Conservation (phyloP, 1,140 invertebrate genomes). For the Sipha flava region DNA sequence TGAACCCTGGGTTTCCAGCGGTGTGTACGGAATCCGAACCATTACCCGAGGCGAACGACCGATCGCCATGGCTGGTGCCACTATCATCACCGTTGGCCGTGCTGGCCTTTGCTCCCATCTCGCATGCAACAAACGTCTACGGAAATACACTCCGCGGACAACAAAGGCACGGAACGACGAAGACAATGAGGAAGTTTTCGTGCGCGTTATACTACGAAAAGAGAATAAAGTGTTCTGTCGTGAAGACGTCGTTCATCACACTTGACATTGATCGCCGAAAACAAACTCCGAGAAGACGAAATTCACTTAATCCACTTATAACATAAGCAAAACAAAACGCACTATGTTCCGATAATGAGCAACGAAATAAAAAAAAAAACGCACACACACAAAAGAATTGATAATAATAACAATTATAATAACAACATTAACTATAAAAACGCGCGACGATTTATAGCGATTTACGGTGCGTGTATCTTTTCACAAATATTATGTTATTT, state of each 20-base stretch:
- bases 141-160: background rate
- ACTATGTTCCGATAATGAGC: background rate
- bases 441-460: background rate
- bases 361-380: background rate
- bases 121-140: constrained; percentile 24
- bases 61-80: constrained; percentile 60
- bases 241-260: background rate
- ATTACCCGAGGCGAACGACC: constrained; percentile 69
- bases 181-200: background rate
- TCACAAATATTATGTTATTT: background rate
- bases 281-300: background rate
- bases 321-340: background rate
- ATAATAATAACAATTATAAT: background rate
- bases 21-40: constrained; percentile 54
- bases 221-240: background rate
- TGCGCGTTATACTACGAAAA: background rate
- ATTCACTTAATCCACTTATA: too few species aligned
- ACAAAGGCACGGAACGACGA: background rate
- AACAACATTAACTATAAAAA: background rate
- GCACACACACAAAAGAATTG: background rate
- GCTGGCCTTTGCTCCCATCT: constrained; percentile 75
- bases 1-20: constrained; percentile 56
- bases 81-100: constrained; percentile 60
- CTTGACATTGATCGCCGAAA: background rate
- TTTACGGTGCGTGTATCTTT: too few species aligned